A percentile compares a stretch with the other conserved stretches of the same genome.
Conservation (phyloP, 2,888 invertebrate species). For the Sicus ferrugineus region DNA sequence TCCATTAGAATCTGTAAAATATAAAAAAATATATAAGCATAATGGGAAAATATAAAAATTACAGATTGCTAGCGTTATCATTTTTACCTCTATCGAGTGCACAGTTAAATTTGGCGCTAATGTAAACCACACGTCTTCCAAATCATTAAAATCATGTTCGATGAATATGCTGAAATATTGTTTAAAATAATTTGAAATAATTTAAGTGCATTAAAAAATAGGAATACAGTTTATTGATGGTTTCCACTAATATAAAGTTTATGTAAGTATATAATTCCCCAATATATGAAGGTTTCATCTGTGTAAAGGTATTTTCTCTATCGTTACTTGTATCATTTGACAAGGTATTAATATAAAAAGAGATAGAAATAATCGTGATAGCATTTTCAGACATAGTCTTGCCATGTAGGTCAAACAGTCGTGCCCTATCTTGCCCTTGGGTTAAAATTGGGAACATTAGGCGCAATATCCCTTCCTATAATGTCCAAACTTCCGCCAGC, state of each 20-base stretch:
- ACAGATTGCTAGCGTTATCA: not conserved
- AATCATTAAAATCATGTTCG: slow-evolving; percentile 70
- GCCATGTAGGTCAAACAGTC: too few species aligned
- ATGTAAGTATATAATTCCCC: too few species aligned
- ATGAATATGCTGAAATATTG: slow-evolving; percentile 69
- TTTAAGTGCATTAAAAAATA: not conserved
- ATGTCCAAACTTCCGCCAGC: too few species aligned
- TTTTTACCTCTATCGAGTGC: slow-evolving; percentile 69
- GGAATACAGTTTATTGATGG: not conserved
- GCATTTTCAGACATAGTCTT: too few species aligned
- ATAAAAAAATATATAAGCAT: not conserved
- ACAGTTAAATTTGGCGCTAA: slow-evolving; percentile 72
- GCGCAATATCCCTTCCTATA: too few species aligned
- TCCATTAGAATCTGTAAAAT: slow-evolving; percentile 69
- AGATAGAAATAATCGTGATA: too few species aligned
- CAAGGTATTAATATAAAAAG: too few species aligned
- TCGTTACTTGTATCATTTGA: too few species aligned
- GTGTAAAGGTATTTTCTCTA: too few species aligned
- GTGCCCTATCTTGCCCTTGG: too few species aligned
- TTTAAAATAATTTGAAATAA: slow-evolving; percentile 45
- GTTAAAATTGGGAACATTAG: too few species aligned
- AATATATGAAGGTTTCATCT: too few species aligned
- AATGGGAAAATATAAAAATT: not conserved
- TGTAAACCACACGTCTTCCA: slow-evolving; percentile 77
- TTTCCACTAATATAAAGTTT: not conserved